Evolutionary conservation across 2,113 vertebrate species (phyloP), one percentile per base, ranked within the genome.

Genomic region (Pteropus alecto): DNA sequence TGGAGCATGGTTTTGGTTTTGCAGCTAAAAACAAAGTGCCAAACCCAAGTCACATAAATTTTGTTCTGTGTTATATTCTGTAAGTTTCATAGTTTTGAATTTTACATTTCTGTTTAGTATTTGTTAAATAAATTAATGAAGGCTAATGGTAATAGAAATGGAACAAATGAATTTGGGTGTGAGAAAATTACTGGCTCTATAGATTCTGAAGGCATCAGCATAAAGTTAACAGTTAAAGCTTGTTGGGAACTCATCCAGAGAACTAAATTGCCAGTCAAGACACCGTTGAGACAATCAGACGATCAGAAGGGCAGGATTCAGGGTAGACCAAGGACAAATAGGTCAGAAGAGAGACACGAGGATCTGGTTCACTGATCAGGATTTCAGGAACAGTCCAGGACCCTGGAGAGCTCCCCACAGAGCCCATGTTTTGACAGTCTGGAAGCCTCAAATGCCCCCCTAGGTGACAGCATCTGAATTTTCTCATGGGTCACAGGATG

Each of bases 401-500:
- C 97, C 96, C 90, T 97, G 97, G 96, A 98, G 93, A 97, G 96
- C 95, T 95, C 96, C 94, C 58, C 8, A 63, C 48, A 54, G 41
- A 74, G 41, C 1, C 13, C 7, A 4, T 33, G n/a, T 81, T 95
- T 95, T 89, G 77, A 67, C 43, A 87, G 73, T 16, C 6, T 56
- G 30, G 6, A 48, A 51, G 6, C 14, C 94, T 82, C 35, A 76
- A 85, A 84, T 67, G 7, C 74, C 28, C 28, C 28, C 28, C 83
- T n/a, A 28, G 14, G 19, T 70, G 46, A 60, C 41, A 71, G 12
- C 16, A 84, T 73, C 33, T 60, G 73, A 43, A 41, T 65, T 73
- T 56, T 86, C 68, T 89, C 13, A 60, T 41, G 22, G 60, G 38
- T 78, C 28, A 73, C 28, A 68, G 46, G 41, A 46, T 7, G 15